Percentiles rank a stretch among this genome's conserved stretches.
phyloP scores from a whole-genome alignment of 2,797 vertebrate species.

The Zonotrichia albicollis region DNA sequence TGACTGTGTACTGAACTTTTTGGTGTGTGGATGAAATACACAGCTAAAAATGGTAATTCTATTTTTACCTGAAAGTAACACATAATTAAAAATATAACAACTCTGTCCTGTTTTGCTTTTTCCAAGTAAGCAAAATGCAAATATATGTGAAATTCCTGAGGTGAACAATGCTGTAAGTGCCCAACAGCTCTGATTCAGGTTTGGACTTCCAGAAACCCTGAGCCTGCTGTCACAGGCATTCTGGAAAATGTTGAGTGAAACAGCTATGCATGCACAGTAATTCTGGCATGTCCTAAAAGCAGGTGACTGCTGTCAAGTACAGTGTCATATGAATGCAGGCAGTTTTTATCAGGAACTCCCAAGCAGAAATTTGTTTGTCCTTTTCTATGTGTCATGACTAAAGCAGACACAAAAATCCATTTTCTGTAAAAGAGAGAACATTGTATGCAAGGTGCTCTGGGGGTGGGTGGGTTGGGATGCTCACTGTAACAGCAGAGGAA shows the following conservation, averaged over 20 bases:
- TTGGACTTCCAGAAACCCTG: neutral
- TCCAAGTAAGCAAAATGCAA: neutral
- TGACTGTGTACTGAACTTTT: neutral
- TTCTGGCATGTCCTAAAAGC: conserved; percentile 11
- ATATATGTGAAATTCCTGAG: neutral
- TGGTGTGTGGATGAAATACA: neutral
- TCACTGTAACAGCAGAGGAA: neutral
- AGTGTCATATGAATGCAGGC: neutral
- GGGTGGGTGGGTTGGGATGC: neutral
- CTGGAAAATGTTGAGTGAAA: conserved; percentile 19
- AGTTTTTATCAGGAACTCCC: neutral
- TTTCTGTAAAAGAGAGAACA: neutral
- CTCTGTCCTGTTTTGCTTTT: neutral
- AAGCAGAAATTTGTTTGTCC: neutral
- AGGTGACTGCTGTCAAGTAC: neutral
- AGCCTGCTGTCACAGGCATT: neutral
- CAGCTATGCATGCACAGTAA: neutral
- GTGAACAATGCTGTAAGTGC: neutral
- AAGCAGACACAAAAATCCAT: neutral
- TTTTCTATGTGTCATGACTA: neutral
- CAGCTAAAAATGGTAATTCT: neutral
- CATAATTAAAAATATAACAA: neutral
- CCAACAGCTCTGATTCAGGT: neutral
- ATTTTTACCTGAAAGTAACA: neutral
- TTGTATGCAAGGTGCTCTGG: neutral